Evolutionary conservation across 2,797 vertebrate species (phyloP).

Genomic region (Takifugu rubripes): DNA sequence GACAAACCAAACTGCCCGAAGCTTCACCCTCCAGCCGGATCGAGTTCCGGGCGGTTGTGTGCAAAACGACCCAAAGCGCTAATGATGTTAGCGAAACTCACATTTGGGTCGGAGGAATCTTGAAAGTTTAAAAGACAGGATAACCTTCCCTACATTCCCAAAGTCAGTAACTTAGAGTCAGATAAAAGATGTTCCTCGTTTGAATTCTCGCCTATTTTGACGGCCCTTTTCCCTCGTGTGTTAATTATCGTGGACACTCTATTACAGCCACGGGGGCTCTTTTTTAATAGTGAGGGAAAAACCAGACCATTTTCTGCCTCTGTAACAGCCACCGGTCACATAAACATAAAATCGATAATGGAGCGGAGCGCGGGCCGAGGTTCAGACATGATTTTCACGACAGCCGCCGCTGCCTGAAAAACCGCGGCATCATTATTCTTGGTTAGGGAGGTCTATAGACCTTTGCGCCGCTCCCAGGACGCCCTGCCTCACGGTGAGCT

Average conservation of each 20-base stretch:
- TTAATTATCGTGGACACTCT: slow-evolving; percentile 66
- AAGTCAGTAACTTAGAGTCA: too few species aligned
- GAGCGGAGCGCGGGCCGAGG: slow-evolving; percentile 33
- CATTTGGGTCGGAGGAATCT: slow-evolving; percentile 16
- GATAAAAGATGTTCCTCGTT: too few species aligned
- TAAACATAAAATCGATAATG: slow-evolving; percentile 63
- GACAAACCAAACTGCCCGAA: too few species aligned
- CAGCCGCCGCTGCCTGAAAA: slow-evolving; percentile 10
- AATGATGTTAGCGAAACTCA: too few species aligned
- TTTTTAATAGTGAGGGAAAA: slow-evolving; percentile 54
- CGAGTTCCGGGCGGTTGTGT: too few species aligned
- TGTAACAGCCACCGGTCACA: slow-evolving; percentile 62
- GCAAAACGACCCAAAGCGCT: too few species aligned
- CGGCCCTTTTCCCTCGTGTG: slow-evolving; percentile 56
- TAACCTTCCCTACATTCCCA: too few species aligned
- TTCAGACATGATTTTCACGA: slow-evolving; percentile 38
- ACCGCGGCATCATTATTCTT: slow-evolving; percentile 21
- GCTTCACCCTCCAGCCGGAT: too few species aligned
- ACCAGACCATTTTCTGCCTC: slow-evolving; percentile 61
- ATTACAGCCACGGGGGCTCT: slow-evolving; percentile 44
- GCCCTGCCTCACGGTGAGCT: neutral
- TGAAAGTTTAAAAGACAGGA: slow-evolving; percentile 6
- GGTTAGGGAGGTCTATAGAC: slow-evolving; percentile 11
- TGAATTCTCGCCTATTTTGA: neutral
- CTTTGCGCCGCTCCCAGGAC: slow-evolving; percentile 29